phyloP scores from a whole-genome alignment of 2,797 vertebrate genomes.

The Perodicticus potto region DNA sequence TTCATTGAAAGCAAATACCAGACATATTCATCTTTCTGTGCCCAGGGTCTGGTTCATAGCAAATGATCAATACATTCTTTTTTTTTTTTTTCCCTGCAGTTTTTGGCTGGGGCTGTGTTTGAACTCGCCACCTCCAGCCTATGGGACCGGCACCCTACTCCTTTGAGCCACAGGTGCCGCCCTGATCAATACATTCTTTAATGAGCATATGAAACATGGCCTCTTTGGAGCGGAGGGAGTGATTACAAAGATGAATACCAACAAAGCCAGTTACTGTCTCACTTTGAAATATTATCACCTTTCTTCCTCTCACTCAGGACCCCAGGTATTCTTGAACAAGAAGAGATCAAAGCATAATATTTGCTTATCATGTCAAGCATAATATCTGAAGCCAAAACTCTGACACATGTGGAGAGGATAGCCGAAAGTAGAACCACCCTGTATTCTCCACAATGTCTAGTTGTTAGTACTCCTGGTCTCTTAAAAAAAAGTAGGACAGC shows the following conservation, averaged over 20 bases:
- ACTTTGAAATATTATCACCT: background rate
- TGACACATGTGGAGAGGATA: background rate
- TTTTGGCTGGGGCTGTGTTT: too few relatives aligned
- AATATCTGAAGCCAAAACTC: background rate
- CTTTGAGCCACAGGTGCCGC: too few relatives aligned
- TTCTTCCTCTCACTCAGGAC: conserved; percentile 23
- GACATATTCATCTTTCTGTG: background rate
- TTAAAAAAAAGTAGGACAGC: background rate
- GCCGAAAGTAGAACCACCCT: background rate
- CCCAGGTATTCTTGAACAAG: background rate
- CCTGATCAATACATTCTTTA: background rate
- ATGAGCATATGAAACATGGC: background rate
- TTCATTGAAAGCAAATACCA: background rate
- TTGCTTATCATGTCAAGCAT: background rate
- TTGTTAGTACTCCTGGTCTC: background rate
- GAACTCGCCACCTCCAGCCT: too few relatives aligned
- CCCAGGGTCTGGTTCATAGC: background rate
- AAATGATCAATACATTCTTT: background rate
- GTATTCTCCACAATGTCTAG: background rate
- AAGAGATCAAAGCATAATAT: background rate
- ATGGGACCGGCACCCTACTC: too few relatives aligned
- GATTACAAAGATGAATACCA: background rate
- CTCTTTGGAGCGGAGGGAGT: background rate
- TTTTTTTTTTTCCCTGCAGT: too few relatives aligned
- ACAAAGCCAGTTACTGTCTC: background rate